phyloP scores from a whole-genome alignment of 2,797 vertebrate genomes.

The Alca torda region DNA sequence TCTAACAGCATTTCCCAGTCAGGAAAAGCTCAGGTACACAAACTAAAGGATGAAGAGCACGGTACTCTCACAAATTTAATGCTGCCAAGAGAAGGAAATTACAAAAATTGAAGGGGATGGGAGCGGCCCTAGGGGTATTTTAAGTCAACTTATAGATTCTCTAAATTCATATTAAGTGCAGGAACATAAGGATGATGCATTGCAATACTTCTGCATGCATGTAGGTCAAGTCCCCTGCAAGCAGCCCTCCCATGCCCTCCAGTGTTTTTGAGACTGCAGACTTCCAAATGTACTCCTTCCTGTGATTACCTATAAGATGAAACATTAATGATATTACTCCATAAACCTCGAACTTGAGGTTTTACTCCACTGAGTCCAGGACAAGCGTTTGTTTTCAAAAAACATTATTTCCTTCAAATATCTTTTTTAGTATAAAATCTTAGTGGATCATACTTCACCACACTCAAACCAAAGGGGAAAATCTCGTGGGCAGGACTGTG shows the following conservation, averaged over 20 bases:
- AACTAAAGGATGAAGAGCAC: background rate
- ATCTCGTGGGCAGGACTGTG: background rate
- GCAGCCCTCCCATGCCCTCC: background rate
- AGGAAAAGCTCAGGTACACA: background rate
- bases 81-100: background rate
- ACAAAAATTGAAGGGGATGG: background rate
- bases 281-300: background rate
- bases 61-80: background rate
- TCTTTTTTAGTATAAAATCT: background rate
- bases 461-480: background rate
- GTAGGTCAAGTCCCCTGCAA: background rate
- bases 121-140: rapidly evolving
- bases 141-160: background rate
- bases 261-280: background rate
- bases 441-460: background rate
- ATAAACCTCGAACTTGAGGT: background rate
- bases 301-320: background rate
- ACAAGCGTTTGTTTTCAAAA: background rate
- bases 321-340: background rate
- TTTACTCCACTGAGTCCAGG: background rate
- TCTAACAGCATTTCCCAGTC: background rate
- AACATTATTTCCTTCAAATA: background rate
- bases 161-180: background rate
- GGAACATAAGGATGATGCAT: background rate
- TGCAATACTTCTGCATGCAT: background rate